Evolutionary conservation across 2,797 vertebrate genomes (phyloP).

Genomic region (Trematomus bernacchii): DNA sequence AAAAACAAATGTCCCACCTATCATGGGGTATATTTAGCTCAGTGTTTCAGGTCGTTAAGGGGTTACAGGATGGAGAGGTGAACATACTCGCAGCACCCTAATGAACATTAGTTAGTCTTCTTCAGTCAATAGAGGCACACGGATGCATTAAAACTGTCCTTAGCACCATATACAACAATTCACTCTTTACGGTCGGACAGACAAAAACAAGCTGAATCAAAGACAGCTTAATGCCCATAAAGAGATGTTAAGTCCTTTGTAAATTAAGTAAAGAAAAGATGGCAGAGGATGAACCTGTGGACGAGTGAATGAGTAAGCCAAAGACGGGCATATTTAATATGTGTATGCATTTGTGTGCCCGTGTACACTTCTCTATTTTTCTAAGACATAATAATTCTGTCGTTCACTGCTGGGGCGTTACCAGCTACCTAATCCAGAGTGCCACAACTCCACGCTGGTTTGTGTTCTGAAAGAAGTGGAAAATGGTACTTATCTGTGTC

Average conservation of each 20-base stretch:
- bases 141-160: neutral
- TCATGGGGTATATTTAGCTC: slow-evolving; percentile 5
- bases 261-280: slow-evolving; percentile 27
- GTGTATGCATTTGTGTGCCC: slow-evolving; percentile 47
- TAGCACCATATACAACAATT: slow-evolving; percentile 3
- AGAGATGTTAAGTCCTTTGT: slow-evolving; percentile 31
- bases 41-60: slow-evolving; percentile 16
- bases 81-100: slow-evolving; percentile 16
- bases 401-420: slow-evolving; percentile 47
- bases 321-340: slow-evolving; percentile 50
- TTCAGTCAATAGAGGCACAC: neutral
- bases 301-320: slow-evolving; percentile 69
- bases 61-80: neutral
- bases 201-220: slow-evolving; percentile 2
- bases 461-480: slow-evolving; percentile 30
- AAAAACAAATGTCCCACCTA: neutral
- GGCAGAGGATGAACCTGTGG: slow-evolving; percentile 62
- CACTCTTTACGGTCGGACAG: neutral
- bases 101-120: slow-evolving; percentile 9
- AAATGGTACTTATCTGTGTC: slow-evolving; percentile 15
- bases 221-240: neutral
- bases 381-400: slow-evolving; percentile 54
- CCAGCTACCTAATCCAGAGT: slow-evolving; percentile 37
- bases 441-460: slow-evolving; percentile 7
- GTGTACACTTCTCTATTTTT: slow-evolving; percentile 63